Conservation (phyloP, 2,888 invertebrate species). For the Lasioglossum calceatum region DNA sequence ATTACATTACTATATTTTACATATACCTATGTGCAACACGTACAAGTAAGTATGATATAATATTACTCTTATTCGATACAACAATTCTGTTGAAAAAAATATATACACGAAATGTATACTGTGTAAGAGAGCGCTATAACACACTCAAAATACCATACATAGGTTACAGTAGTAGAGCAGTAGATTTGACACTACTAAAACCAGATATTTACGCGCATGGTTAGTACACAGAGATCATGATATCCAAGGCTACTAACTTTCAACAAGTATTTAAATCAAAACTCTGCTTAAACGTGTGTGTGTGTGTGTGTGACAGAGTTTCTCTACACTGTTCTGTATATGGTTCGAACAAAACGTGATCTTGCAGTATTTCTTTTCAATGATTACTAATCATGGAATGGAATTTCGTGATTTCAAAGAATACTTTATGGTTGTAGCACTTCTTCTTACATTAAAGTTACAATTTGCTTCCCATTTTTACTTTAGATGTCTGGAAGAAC, state of each 20-base stretch:
- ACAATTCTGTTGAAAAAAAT: slow-evolving; percentile 47
- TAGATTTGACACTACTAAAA: slow-evolving; percentile 29
- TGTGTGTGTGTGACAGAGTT: not conserved
- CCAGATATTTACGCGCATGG: slow-evolving; percentile 26
- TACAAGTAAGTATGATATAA: slow-evolving; percentile 38
- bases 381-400: slow-evolving; percentile 62
- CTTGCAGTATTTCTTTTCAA: slow-evolving; percentile 18
- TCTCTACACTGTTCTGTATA: slow-evolving; percentile 7
- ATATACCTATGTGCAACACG: slow-evolving; percentile 23
- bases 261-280: slow-evolving; percentile 15
- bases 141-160: slow-evolving; percentile 54
- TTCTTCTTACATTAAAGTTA: slow-evolving; percentile 34
- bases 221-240: slow-evolving; percentile 34
- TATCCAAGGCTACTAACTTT: not conserved
- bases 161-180: slow-evolving; percentile 26
- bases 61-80: slow-evolving; percentile 48
- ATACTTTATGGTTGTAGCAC: slow-evolving; percentile 30
- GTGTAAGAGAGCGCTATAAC: slow-evolving; percentile 62
- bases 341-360: slow-evolving; percentile 9
- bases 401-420: slow-evolving; percentile 52
- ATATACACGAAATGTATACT: slow-evolving; percentile 57
- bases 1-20: slow-evolving; percentile 39
- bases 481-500: slow-evolving; percentile 87
- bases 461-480: slow-evolving; percentile 88
- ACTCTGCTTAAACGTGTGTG: slow-evolving; percentile 10